Base-by-base conservation (phyloP, 2,113 vertebrate genomes). In the Miniopterus natalensis region DNA sequence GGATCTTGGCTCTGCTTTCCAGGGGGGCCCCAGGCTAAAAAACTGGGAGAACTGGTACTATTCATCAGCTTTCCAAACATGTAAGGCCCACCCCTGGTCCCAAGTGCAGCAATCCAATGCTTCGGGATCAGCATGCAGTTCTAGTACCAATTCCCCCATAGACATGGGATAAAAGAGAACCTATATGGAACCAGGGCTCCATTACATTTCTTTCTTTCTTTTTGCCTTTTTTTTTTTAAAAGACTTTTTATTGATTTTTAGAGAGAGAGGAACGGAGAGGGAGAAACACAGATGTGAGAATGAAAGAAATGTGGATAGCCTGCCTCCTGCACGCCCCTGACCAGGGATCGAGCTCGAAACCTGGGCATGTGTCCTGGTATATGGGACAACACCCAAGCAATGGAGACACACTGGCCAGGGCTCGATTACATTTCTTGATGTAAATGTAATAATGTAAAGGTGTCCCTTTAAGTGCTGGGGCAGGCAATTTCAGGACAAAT, bases 401-500 rank as follows among this genome's bases (percentile, higher is more conserved):
- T 36, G 36, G 36, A 36, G 36, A 36, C 36, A 36, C 36, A 36
- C 36, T 36, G 36, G 36, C 36, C 36, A 2, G 66, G 66, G 18
- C n/a, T 70, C 66, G 18, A 21, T 70, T 36, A 68, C 15, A 84
- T 53, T 80, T 85, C 71, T 51, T 73, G 25, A 23, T 23, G 14
- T 47, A 55, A 55, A 55, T 55, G 17, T 59, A 86, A 70, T 49
- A 49, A 91, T 14, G 2, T 78, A 55, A 80, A 91, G 13, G 13
- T 31, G 23, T 65, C 31, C 23, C 47, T 47, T 68, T 87, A 61
- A 83, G 47, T 83, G 42, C 9, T 42, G 27, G 20, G 36, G 66
- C 53, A 94, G 40, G 15, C 18, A 40, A 70, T 51, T 51, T 78
- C 18, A 71, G 57, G n/a, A 88, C n/a, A 78, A 96, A 87, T 87